These are phyloP conservation scores for Chaetodon trifasciatus DNA, from an alignment of 2,797 vertebrate genomes.

Conservation along the genomic window DNA sequence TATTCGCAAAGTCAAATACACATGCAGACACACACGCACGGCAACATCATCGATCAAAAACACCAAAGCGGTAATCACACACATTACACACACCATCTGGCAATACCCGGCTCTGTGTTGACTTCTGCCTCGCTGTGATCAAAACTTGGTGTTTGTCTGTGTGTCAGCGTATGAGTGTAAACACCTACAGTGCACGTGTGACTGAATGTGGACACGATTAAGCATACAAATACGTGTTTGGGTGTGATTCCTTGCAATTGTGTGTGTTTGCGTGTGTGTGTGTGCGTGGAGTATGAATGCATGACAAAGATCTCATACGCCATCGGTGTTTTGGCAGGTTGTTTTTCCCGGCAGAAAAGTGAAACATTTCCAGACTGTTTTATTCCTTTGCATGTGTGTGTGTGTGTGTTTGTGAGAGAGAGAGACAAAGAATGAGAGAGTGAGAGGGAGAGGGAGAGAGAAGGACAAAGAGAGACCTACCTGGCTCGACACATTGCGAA, in stretches of 20 bases:
- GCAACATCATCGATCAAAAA: slow-evolving; percentile 57
- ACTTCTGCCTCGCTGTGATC: slow-evolving; percentile 60
- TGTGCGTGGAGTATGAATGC: slow-evolving; percentile 39
- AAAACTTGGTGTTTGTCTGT: slow-evolving; percentile 33
- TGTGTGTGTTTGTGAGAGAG: slow-evolving; percentile 3
- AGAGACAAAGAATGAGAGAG: background rate
- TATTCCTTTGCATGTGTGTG: slow-evolving; percentile 14
- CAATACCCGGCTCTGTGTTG: slow-evolving; percentile 56
- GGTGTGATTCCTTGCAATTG: slow-evolving; percentile 28
- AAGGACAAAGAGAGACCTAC: slow-evolving; percentile 14
- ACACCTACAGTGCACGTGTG: slow-evolving; percentile 42
- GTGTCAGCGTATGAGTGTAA: slow-evolving; percentile 28
- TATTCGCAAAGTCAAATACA: slow-evolving; percentile 50
- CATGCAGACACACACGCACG: slow-evolving; percentile 32
- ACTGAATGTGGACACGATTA: slow-evolving; percentile 35
- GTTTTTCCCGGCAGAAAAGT: slow-evolving; percentile 54
- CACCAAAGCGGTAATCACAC: slow-evolving; percentile 67
- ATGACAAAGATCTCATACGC: slow-evolving; percentile 63
- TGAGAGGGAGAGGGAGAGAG: background rate
- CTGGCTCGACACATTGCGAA: slow-evolving; percentile 33
- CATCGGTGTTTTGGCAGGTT: slow-evolving; percentile 61
- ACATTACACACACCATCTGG: slow-evolving; percentile 73
- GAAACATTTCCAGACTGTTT: slow-evolving; percentile 49
- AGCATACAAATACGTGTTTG: slow-evolving; percentile 33
- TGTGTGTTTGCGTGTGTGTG: slow-evolving; percentile 17